These are phyloP conservation scores for Synaphobranchus kaupii DNA, from an alignment of 2,797 vertebrate species.

Conservation along the genomic window DNA sequence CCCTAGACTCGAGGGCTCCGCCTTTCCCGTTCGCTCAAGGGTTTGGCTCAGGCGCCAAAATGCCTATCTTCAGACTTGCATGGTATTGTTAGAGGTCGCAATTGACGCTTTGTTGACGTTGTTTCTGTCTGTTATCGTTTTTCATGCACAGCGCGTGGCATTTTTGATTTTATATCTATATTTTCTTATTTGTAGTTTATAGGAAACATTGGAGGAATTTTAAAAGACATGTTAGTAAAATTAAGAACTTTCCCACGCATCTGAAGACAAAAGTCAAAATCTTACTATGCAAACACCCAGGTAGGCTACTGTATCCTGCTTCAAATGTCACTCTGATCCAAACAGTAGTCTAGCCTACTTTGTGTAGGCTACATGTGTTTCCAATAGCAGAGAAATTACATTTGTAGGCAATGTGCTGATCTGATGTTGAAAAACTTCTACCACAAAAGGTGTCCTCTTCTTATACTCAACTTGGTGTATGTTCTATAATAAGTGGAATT, in stretches of 20 bases:
- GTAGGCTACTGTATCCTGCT: neutral
- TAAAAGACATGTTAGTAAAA: neutral
- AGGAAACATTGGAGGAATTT: neutral
- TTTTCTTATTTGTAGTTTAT: neutral
- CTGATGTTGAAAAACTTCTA: no score
- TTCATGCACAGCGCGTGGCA: neutral
- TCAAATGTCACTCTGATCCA: neutral
- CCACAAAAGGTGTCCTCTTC: no score
- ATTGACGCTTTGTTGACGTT: neutral
- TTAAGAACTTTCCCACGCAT: neutral
- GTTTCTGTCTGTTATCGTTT: neutral
- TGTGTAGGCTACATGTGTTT: neutral
- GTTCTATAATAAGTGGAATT: neutral
- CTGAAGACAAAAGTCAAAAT: neutral
- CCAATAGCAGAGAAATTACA: no score
- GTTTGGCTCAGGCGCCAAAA: conserved; percentile 56
- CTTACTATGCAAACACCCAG: neutral
- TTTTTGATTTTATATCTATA: neutral
- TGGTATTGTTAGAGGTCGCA: neutral
- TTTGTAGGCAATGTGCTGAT: no score
- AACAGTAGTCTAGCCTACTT: neutral
- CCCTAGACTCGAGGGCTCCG: conserved; percentile 43
- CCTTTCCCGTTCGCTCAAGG: conserved; percentile 50
- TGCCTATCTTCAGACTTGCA: conserved; percentile 26
- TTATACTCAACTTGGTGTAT: neutral